Evolutionary conservation across 2,113 vertebrate genomes (phyloP).

Genomic region (Leptobrachium leishanense): DNA sequence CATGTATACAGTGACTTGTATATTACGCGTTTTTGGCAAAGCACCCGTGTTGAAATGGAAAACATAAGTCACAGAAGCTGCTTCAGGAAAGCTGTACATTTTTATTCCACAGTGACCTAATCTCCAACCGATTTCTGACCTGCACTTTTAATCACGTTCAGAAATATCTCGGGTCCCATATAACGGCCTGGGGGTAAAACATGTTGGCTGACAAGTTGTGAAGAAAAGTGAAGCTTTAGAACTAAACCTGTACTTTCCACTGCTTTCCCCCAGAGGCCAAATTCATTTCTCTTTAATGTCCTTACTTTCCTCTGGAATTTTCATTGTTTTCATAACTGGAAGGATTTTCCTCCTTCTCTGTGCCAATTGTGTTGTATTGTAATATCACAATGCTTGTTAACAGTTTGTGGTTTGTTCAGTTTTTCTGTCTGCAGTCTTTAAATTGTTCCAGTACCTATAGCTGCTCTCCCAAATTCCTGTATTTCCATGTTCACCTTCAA

Average conservation of each 20-base stretch:
- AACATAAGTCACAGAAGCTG: slow-evolving; percentile 13
- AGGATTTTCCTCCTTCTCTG: slow-evolving; percentile 47
- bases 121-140: slow-evolving; percentile 36
- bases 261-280: slow-evolving; percentile 48
- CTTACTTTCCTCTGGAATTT: slow-evolving; percentile 36
- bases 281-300: slow-evolving; percentile 51
- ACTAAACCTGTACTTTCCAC: slow-evolving; percentile 25
- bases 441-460: too few relatives aligned
- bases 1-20: neutral
- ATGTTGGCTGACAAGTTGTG: slow-evolving; percentile 42
- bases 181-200: slow-evolving; percentile 52
- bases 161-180: slow-evolving; percentile 51
- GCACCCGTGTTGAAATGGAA: slow-evolving; percentile 10
- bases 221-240: slow-evolving; percentile 45
- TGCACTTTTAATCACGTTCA: slow-evolving; percentile 24
- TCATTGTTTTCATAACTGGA: slow-evolving; percentile 23
- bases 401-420: neutral
- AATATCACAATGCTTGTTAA: neutral
- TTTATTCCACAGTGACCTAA: slow-evolving; percentile 35
- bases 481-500: too few relatives aligned
- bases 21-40: neutral
- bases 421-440: too few relatives aligned
- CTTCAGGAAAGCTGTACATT: slow-evolving; percentile 24
- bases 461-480: too few relatives aligned
- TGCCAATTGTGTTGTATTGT: slow-evolving; percentile 29